These are phyloP conservation scores for Euleptes europaea DNA, from an alignment of 2,113 vertebrate species.

Conservation along the genomic window DNA sequence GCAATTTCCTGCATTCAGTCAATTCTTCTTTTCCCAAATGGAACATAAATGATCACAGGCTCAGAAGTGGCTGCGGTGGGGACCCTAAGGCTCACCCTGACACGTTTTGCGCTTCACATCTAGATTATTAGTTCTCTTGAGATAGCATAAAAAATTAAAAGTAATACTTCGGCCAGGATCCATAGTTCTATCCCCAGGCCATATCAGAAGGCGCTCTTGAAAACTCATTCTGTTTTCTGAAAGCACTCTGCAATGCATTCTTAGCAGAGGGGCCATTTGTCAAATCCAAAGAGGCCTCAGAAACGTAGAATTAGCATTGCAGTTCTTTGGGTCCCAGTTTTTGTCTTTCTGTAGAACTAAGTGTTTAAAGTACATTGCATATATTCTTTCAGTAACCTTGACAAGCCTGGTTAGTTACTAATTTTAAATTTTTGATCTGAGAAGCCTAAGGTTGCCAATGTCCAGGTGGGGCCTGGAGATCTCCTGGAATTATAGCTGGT, in stretches of 20 bases:
- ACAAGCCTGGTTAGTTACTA: background rate
- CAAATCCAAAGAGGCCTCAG: background rate
- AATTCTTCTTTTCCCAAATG: conserved; percentile 1
- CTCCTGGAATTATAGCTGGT: no score
- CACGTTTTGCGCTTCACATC: background rate
- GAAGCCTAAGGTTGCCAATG: background rate
- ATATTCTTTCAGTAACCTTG: background rate
- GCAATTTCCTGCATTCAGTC: conserved; percentile 6
- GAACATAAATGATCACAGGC: background rate
- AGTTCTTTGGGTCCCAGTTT: background rate
- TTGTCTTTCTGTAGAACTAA: background rate
- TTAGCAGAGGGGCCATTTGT: background rate
- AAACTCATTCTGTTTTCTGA: background rate
- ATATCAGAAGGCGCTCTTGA: background rate
- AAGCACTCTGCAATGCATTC: background rate
- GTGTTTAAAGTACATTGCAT: background rate
- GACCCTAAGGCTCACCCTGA: background rate
- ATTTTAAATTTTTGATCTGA: background rate
- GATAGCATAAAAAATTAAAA: background rate
- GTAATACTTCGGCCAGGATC: background rate
- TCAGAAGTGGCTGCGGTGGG: background rate
- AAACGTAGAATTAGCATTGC: background rate
- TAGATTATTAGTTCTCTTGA: background rate
- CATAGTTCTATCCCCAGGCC: background rate
- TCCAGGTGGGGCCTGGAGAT: no score